These are phyloP conservation scores for Lysandra bellargus DNA, from an alignment of 2,888 invertebrate genomes.

Conservation along the genomic window DNA sequence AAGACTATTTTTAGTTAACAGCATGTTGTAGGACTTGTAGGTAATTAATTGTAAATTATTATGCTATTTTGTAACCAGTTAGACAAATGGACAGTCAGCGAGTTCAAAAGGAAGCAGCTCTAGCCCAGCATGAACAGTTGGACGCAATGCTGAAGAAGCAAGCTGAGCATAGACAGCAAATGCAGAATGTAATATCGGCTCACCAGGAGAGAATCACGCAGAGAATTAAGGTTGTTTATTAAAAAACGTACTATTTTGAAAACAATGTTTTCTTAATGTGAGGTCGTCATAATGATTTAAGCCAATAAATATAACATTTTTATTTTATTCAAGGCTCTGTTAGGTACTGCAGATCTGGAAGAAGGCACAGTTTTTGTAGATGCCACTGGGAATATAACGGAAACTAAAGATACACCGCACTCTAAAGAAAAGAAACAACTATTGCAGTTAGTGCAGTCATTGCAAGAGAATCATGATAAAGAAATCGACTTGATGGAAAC, in stretches of 20 bases:
- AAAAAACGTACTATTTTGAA: too few species aligned
- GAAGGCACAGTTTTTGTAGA: slow-evolving; percentile 43
- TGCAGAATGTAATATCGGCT: slow-evolving; percentile 80
- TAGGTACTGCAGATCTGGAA: slow-evolving; percentile 52
- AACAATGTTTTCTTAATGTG: too few species aligned
- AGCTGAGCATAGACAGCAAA: slow-evolving; percentile 77
- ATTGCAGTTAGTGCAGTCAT: slow-evolving; percentile 71
- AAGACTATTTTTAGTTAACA: too few species aligned
- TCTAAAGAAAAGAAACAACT: slow-evolving; percentile 65
- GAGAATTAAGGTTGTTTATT: slow-evolving; percentile 74
- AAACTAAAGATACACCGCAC: slow-evolving; percentile 56
- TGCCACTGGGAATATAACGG: slow-evolving; percentile 46
- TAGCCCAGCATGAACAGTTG: slow-evolving; percentile 77
- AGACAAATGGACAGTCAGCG: slow-evolving; percentile 70
- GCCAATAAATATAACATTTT: too few species aligned
- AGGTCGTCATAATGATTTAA: too few species aligned
- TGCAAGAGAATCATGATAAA: slow-evolving; percentile 81
- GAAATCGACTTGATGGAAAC: slow-evolving; percentile 83
- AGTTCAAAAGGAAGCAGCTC: slow-evolving; percentile 74
- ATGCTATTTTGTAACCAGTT: slow-evolving; percentile 46
- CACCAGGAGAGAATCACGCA: slow-evolving; percentile 83
- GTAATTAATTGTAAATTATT: neutral
- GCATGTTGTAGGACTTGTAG: too few species aligned
- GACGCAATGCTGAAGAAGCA: slow-evolving; percentile 77
- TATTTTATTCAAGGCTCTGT: slow-evolving; percentile 53